phyloP scores from a whole-genome alignment of 2,797 vertebrate species.

The Spatula versicolor region DNA sequence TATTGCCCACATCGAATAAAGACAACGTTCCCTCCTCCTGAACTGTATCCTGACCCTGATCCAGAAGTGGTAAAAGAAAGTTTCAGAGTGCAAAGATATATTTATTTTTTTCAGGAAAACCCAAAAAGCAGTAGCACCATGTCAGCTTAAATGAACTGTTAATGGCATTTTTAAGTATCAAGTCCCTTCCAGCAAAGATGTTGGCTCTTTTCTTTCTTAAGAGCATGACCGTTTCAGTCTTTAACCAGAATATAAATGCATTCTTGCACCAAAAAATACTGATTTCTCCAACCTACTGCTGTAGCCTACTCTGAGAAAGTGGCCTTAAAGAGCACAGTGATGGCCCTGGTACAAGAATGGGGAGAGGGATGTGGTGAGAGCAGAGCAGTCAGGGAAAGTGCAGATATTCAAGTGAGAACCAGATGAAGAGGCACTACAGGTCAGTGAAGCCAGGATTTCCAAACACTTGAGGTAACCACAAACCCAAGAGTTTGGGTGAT shows the following conservation, averaged over 20 bases:
- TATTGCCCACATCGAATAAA: neutral
- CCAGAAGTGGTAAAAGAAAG: neutral
- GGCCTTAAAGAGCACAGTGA: neutral
- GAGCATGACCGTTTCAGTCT: neutral
- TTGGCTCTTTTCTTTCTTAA: neutral
- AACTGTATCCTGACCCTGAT: neutral
- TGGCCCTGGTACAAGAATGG: accelerated
- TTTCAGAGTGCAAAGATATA: accelerated
- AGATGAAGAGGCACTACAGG: neutral
- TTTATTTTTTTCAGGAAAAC: neutral
- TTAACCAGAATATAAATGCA: neutral
- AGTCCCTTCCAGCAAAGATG: accelerated
- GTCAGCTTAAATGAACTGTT: neutral
- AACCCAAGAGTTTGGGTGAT: neutral
- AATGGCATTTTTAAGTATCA: neutral
- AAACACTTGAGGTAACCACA: neutral
- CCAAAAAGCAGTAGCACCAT: neutral
- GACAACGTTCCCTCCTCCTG: neutral
- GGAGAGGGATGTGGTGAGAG: neutral
- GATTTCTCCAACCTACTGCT: neutral
- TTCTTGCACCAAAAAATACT: neutral
- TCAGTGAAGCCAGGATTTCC: neutral
- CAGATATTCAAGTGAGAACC: neutral
- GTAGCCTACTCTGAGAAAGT: neutral
- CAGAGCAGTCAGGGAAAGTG: neutral